These are phyloP conservation scores for Mamestra configurata DNA, from an alignment of 1,140 invertebrate species.

Conservation along the genomic window DNA sequence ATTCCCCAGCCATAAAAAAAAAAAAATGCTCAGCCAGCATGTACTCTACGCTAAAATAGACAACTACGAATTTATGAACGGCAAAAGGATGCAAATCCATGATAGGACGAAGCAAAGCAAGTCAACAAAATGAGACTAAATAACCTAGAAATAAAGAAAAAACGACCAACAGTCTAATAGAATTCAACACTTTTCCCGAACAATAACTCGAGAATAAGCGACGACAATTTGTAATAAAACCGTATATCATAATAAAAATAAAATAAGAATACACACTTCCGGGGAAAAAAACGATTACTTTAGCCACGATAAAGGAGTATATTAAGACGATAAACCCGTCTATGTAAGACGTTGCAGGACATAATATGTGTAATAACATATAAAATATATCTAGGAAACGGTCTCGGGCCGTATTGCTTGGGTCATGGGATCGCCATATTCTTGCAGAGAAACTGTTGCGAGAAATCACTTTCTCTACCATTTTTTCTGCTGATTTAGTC, in stretches of 20 bases:
- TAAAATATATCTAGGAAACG: conserved; percentile 40
- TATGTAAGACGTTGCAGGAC: conserved; percentile 20
- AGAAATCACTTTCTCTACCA: conserved; percentile 31
- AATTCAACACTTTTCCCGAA: conserved; percentile 14
- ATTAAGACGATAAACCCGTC: conserved; percentile 50
- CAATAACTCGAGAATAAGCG: conserved; percentile 28
- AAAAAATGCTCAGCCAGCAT: no score
- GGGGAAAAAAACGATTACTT: conserved; percentile 42
- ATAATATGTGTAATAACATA: conserved; percentile 51
- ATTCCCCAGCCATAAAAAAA: no score
- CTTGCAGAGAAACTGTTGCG: conserved; percentile 25
- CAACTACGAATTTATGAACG: no score
- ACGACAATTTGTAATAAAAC: conserved; percentile 40
- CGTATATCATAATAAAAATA: conserved; percentile 40
- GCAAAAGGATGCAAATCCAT: not conserved
- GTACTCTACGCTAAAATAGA: no score
- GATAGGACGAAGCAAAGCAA: not conserved
- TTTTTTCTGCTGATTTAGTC: conserved; percentile 35
- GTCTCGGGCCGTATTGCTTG: conserved; percentile 2
- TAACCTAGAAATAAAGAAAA: conserved; percentile 16
- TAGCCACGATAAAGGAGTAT: conserved; percentile 40
- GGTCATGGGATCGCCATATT: conserved; percentile 30
- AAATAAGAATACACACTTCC: conserved; percentile 45
- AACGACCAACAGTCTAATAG: conserved; percentile 8
- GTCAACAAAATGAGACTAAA: not conserved